Conservation (phyloP, 2,113 vertebrate genomes). For the Penelope pileata region DNA sequence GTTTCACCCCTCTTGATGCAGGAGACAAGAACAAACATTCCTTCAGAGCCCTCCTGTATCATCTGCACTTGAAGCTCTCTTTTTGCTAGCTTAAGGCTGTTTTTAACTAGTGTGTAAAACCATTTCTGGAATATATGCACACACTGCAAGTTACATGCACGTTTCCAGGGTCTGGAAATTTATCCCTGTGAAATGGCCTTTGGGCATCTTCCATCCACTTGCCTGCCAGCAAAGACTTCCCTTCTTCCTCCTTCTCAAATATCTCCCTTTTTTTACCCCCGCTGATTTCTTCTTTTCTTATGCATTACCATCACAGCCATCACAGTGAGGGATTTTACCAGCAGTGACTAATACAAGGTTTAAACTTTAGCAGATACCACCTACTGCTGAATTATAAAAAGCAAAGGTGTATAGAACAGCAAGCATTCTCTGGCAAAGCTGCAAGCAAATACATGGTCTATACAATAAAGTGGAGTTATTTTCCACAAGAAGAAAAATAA, state of each 20-base stretch:
- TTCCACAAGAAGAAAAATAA: not conserved
- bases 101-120: not conserved
- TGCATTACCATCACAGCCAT: not conserved
- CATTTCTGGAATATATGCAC: not conserved
- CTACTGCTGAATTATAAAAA: slow-evolving; percentile 51
- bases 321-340: not conserved
- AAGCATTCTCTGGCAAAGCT: slow-evolving; percentile 8
- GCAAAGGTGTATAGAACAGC: slow-evolving; percentile 48
- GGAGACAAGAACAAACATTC: not conserved
- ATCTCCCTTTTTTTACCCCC: not conserved
- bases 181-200: not conserved
- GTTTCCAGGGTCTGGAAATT: not conserved
- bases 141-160: not conserved
- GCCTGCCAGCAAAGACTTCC: not conserved
- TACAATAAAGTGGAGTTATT: not conserved
- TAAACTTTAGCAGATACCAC: slow-evolving; percentile 55
- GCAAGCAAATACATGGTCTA: not conserved
- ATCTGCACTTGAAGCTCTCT: not conserved
- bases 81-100: rapidly evolving
- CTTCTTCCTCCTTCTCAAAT: not conserved
- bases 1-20: not conserved
- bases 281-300: not conserved
- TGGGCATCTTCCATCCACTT: not conserved
- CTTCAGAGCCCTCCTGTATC: not conserved
- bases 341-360: not conserved